A percentile compares a stretch with the other conserved stretches of the same genome.
Evolutionary conservation across 2,888 invertebrate species (phyloP).

Genomic region (Acronicta alni): DNA sequence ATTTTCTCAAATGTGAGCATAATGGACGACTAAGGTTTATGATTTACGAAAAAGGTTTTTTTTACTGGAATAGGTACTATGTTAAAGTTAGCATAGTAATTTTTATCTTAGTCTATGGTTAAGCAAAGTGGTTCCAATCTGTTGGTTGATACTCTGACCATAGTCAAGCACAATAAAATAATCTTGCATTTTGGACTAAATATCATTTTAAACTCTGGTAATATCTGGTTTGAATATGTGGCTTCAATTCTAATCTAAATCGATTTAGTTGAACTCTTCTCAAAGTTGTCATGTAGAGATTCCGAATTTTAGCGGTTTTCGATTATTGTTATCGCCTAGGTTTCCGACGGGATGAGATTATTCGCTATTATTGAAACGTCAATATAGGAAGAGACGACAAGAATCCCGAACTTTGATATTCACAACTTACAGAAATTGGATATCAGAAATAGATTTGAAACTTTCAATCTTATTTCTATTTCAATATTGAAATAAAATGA

Average conservation of each 20-base stretch:
- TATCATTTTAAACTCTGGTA: no score
- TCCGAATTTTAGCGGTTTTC: constrained; percentile 6
- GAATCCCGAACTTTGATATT: constrained; percentile 21
- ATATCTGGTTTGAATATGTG: constrained; percentile 4
- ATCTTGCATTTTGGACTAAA: no score
- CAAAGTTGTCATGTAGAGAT: constrained; percentile 24
- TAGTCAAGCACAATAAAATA: no score
- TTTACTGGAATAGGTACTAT: no score
- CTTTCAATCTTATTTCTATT: not conserved
- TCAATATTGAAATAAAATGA: no score
- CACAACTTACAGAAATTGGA: constrained; percentile 13
- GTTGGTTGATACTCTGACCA: no score
- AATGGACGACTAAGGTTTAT: constrained; percentile 1
- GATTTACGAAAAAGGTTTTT: no score
- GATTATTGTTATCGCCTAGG: constrained; percentile 5
- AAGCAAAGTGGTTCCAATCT: no score
- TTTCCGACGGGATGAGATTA: constrained; percentile 18
- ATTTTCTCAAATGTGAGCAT: constrained; percentile 29
- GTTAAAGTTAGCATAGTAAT: no score
- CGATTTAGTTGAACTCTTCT: constrained; percentile 21
- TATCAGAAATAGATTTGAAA: constrained; percentile 13
- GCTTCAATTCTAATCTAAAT: constrained; percentile 19
- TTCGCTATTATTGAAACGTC: constrained; percentile 6
- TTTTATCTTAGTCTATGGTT: no score
- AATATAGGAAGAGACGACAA: constrained; percentile 9